Base-by-base conservation (phyloP, 2,113 vertebrate genomes). In the Dolichotis patagonum region DNA sequence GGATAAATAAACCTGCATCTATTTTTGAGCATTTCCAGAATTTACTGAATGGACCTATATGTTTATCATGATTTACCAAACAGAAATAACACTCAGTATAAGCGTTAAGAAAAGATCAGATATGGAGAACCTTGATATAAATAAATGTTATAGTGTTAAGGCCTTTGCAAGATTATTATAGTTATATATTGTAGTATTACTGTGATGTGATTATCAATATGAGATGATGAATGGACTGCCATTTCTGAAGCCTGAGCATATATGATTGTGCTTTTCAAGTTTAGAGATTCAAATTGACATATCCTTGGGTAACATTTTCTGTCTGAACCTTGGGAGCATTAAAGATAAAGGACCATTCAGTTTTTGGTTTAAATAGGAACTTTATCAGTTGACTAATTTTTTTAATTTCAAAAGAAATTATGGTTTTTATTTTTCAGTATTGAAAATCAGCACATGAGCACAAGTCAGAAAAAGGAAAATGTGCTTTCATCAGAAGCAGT, bases 361-460 rank as follows among this genome's bases (percentile, higher is more conserved):
- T 94, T 84, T 93, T 91, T 83, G 20, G 35, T 86, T 93, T 91
- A 87, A 19, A 71, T 3, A 90, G 16, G 52, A 95, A 49, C 12
- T 69, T 10, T 94, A 56, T 41, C 0, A 80, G 87, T 96, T 69
- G 60, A 63, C 13, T 96, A 88, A 87, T 94, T 95, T 30, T 90
- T 95, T 96, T 80, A 90, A 97, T 97, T 97, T 94, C 41, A 97
- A 63, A 95, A 54, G 43, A 94, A 94, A 92, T 41, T 97, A 5
- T 97, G 90, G 35, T 96, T 97, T 98, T 98, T 98, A 56, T 98
- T 98, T 99, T 98, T 96, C 98, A 99, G 99, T 98, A 97, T 97
- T 98, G 98, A 98, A 98, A 98, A 88, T 24, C 98, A 98, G 91
- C 89, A 96, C 88, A 60, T 96, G 96, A 97, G 63, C 90, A 82